These are phyloP conservation scores for Caenorhabditis sulstoni DNA, from an alignment of 2,888 invertebrate genomes.

Conservation along the genomic window DNA sequence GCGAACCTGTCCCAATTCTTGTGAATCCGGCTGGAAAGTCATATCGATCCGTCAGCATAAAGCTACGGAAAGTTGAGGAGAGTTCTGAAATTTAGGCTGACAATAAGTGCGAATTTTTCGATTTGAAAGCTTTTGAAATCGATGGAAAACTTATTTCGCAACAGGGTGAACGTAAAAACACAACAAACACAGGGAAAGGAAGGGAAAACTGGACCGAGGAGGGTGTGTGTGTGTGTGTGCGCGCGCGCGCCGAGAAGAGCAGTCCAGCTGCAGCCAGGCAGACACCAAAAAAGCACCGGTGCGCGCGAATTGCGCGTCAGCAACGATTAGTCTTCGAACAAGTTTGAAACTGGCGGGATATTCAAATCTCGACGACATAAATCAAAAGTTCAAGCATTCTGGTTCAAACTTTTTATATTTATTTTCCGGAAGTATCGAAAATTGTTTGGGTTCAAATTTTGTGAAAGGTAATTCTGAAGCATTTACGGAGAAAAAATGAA, in stretches of 20 bases:
- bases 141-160: conserved; percentile 6
- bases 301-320: conserved; percentile 6
- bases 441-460: no score
- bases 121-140: neutral
- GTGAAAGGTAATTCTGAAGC: no score
- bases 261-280: no score
- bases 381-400: no score
- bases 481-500: no score
- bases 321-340: no score
- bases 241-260: neutral
- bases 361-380: no score
- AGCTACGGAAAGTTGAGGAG: neutral
- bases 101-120: no score
- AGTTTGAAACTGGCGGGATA: no score
- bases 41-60: conserved; percentile 36
- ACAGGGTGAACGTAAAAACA: neutral
- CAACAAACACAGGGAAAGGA: neutral
- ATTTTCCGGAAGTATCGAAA: no score
- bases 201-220: neutral
- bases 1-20: conserved; percentile 48
- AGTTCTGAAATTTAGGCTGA: no score
- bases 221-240: neutral
- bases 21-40: conserved; percentile 50
- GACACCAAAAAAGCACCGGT: conserved; percentile 10
- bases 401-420: no score